Base-by-base conservation (phyloP, 1,140 invertebrate genomes). In the Lycorma delicatula region DNA sequence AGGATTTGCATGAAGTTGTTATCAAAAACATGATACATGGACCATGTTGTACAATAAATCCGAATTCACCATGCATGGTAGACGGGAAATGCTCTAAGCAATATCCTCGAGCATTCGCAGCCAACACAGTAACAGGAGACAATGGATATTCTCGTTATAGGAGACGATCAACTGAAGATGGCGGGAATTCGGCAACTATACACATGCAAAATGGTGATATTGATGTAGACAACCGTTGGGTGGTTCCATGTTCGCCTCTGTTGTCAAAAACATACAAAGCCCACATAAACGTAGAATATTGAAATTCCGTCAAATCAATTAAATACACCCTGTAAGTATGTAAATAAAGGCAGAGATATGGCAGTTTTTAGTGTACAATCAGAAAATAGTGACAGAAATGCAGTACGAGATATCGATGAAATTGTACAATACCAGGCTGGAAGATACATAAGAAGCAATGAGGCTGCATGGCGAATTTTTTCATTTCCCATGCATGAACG, bases 51-150 rank as follows among this genome's bases (percentile, higher is more conserved):
- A 20, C 28, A 38, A 6, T 70, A 0, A 75, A 73, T 52, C 11
- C 1, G 1, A 64, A 66, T 48, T 71, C 67, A 56, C 70, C 70
- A 11, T 75, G 74, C 60, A 71, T 74, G 70, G n/a, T 54, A 44
- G 59, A 72, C 59, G 69, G 67, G 54, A 70, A 71, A 53, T 77
- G 74, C 59, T 61, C 66, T 16, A 71, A 73, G 38, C n/a, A 36
- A 12, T 60, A 47, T 53, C 59, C 54, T 34, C 54, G 65, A 47
- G 18, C 46, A 57, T 60, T 64, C 22, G 31, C 50, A 44, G 12
- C 55, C 11, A 65, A 69, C 27, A 70, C 67, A 11, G 58, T 64
- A 12, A 60, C 58, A 18, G 31, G 47, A 4, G 47, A 57, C 27
- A 49, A 60, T 44, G 54, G 59, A 26, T 58, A 61, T 23, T 52